Base-by-base conservation (phyloP, 2,888 invertebrate species). In the Oxystoma pomonae region DNA sequence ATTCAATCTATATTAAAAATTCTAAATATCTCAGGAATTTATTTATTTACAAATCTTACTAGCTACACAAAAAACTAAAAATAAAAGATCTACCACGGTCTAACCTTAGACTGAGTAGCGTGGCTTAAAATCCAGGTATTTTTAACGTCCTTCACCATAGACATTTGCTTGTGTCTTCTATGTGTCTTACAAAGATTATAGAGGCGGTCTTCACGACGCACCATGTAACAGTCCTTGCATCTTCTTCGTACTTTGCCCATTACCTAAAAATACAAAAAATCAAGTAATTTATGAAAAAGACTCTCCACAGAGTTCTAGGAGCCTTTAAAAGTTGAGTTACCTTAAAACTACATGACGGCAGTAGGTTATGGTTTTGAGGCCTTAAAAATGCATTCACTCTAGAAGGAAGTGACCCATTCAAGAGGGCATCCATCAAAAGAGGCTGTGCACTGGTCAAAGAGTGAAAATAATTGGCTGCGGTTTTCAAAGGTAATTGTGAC, bases 91-190 rank as follows among this genome's bases (percentile, higher is more conserved):
- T 35, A 35, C 35, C 35, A 35, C 12, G 35, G 35, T 7, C 35
- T 3, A 35, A 35, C 35, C 12, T 35, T 35, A 35, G 85, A 85
- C 77, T 91, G 90, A 18, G 87, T 88, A 1, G 90, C 91, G 77
- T 89, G 89, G 1, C 91, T 88, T 63, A 94, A 75, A 63, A 91
- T 87, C 87, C 90, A 91, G 17, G 88, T 88, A 70, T 89, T 89
- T 67, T 85, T 84, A 12, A 87, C 88, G 68, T 85, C 85, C 63
- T 87, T 84, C 63, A 85, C 84, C 83, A 88, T 88, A 16, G 87
- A 80, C 86, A 89, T 89, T 80, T 93, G 93, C 75, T 94, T 94
- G 75, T 95, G 94, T 50, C 93, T 85, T 19, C 88, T 89, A 74
- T 87, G 87, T 21, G 87, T 87, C 61, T 87, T 88, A 71, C 94